phyloP scores from a whole-genome alignment of 2,888 invertebrate species.

The Dexiosoma caninum region DNA sequence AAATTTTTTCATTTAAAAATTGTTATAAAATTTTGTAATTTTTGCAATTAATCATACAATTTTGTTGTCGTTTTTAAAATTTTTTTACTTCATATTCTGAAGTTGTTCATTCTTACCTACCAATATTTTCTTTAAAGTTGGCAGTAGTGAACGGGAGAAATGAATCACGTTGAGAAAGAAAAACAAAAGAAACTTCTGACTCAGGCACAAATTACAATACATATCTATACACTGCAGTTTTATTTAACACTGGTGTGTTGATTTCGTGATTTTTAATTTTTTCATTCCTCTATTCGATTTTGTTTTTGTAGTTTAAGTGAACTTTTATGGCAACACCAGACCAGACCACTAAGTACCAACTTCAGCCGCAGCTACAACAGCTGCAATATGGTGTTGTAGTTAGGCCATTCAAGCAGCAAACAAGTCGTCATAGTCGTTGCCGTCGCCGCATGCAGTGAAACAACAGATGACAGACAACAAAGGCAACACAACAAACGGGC shows the following conservation, averaged over 20 bases:
- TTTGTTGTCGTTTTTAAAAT: too few relatives aligned
- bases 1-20: too few relatives aligned
- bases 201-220: conserved; percentile 33
- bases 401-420: conserved; percentile 43
- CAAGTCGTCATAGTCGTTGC: conserved; percentile 16
- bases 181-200: conserved; percentile 36
- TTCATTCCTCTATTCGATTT: neutral
- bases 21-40: too few relatives aligned
- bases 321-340: conserved; percentile 45
- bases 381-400: conserved; percentile 27
- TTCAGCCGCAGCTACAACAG: conserved; percentile 24
- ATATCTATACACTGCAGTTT: conserved; percentile 15
- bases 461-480: conserved; percentile 32
- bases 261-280: neutral
- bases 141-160: too few relatives aligned
- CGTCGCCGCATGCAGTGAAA: conserved; percentile 30
- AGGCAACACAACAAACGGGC: conserved; percentile 21
- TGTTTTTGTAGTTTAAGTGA: conserved; percentile 46
- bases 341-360: conserved; percentile 53
- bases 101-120: too few relatives aligned
- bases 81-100: too few relatives aligned
- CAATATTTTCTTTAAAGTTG: too few relatives aligned
- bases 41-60: too few relatives aligned
- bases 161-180: neutral
- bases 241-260: conserved; percentile 29